phyloP scores from a whole-genome alignment of 2,888 invertebrate genomes.

The Metacarcinus magister region DNA sequence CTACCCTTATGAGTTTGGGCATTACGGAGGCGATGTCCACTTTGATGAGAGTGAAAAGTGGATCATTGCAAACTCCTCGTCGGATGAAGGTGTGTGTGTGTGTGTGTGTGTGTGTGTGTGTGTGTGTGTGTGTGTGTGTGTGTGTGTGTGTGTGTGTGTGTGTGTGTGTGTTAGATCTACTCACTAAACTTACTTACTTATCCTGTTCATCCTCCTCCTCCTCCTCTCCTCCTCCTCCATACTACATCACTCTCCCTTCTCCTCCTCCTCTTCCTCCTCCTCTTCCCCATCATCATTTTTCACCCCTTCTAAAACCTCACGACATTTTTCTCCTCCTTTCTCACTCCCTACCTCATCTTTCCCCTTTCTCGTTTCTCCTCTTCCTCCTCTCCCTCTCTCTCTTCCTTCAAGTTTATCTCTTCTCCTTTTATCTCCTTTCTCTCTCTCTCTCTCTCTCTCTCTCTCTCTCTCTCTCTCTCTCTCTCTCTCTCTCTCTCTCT shows the following conservation, averaged over 20 bases:
- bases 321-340: background rate
- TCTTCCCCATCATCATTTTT: no score
- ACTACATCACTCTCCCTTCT: background rate
- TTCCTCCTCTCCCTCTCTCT: background rate
- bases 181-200: background rate
- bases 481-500: background rate
- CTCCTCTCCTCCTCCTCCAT: background rate
- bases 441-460: background rate
- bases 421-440: background rate
- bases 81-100: slow-evolving; percentile 85
- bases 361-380: background rate
- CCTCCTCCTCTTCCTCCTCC: no score
- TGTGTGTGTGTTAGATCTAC: background rate
- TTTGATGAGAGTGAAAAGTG: slow-evolving; percentile 92
- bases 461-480: background rate
- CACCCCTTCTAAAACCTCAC: no score
- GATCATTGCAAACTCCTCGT: slow-evolving; percentile 86
- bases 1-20: slow-evolving; percentile 88
- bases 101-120: slow-evolving; percentile 57
- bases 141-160: background rate
- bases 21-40: slow-evolving; percentile 89
- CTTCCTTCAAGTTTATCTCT: background rate
- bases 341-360: background rate
- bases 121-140: background rate
- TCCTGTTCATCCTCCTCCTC: background rate